These are phyloP conservation scores for Pangasius macronema DNA, from an alignment of 2,797 vertebrate genomes.

Conservation along the genomic window DNA sequence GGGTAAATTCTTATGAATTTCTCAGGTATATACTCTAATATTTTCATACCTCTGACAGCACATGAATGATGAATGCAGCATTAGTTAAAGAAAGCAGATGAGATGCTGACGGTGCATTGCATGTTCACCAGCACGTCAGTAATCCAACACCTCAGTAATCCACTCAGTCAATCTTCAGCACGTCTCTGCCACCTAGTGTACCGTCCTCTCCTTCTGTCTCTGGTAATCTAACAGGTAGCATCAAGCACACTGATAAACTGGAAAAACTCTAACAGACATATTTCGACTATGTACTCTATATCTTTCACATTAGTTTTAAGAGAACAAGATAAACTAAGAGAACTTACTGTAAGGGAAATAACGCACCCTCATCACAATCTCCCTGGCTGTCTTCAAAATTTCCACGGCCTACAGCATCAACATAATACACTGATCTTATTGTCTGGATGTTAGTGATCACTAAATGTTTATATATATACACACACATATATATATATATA, in stretches of 20 bases:
- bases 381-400: conserved; percentile 93
- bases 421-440: not conserved
- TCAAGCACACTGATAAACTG: not conserved
- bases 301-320: not conserved
- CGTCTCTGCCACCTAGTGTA: conserved; percentile 82
- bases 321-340: not conserved
- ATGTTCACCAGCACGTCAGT: not conserved
- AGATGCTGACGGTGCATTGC: not conserved
- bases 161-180: not conserved
- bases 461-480: too few species aligned
- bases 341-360: conserved; percentile 98
- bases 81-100: not conserved
- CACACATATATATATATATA: not conserved
- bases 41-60: not conserved
- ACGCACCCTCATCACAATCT: conserved; percentile 95
- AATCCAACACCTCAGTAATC: not conserved
- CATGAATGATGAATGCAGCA: conserved; percentile 13
- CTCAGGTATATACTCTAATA: not conserved
- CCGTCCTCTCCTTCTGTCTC: conserved; percentile 95
- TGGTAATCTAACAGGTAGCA: conserved; percentile 84
- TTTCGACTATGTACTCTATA: not conserved
- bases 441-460: not conserved
- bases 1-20: not conserved
- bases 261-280: not conserved
- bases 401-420: conserved; percentile 86